Base-by-base conservation (phyloP, 2,888 invertebrate genomes). In the Stenodera caucasica region DNA sequence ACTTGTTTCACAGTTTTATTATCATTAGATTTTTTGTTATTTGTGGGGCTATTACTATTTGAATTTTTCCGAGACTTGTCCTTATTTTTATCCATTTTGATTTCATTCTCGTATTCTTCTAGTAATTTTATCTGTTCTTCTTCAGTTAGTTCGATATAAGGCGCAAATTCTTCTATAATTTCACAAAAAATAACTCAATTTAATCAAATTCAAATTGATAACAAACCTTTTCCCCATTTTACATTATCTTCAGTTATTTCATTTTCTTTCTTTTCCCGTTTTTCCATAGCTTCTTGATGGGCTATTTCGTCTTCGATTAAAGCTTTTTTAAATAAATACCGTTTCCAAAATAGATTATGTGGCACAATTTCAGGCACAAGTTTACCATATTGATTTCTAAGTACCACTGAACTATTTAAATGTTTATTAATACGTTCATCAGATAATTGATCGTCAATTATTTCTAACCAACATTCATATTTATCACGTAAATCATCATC, bases 311-410 rank as follows among this genome's bases (percentile, higher is more conserved):
- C 88, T 73, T 91, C 88, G 1, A 92, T 80, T 51, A 91, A 80
- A n/a, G 91, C 90, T 74, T 91, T 88, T 74, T 90, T 89, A 82
- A 91, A 94, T 72, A 92, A 84, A 78, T 92, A 94, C 86, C 92
- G 84, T 75, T 90, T 88, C 93, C 93, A 94, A 80, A 93, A 94
- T 63, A 89, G 84, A 18, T 87, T 85, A 71, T 91, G 88, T 1
- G 88, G 83, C 14, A 92, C 89, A 49, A 86, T 84, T 56, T 86
- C 84, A 4, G 90, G 89, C 69, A 92, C 92, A 62, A 93, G 82
- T 72, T 84, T 85, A 53, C 74, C 72, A 76, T 82, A 82, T 69
- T 82, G 80, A 57, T 78, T 77, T 63, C 78, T 81, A 59, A 82
- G 72, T 50, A 79, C 76, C 64, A 77, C 76, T 14, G 86, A 87